Conservation (phyloP, 2,113 vertebrate genomes). For the Cathartes aura region DNA sequence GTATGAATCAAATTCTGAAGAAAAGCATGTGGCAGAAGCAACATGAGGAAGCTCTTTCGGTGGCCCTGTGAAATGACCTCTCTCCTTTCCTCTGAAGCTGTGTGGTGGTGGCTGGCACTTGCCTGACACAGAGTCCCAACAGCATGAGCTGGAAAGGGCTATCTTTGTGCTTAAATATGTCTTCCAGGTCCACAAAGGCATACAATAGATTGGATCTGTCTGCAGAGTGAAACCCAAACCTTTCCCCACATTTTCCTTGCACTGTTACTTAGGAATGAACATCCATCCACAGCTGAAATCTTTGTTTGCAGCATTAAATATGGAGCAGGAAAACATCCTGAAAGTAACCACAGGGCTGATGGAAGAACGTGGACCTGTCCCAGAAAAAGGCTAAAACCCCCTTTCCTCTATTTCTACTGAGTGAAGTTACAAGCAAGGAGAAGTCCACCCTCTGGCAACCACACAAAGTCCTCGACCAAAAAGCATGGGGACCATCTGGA, state of each 20-base stretch:
- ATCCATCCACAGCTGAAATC: background rate
- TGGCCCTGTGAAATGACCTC: background rate
- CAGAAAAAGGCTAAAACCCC: fast-evolving
- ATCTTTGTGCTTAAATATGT: background rate
- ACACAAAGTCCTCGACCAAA: background rate
- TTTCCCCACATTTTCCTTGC: background rate
- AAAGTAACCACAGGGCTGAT: background rate
- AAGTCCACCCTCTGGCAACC: background rate
- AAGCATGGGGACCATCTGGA: background rate
- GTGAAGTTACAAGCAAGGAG: background rate
- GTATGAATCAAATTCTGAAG: background rate
- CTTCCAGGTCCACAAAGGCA: background rate
- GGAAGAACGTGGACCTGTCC: background rate
- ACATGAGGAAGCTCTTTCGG: background rate
- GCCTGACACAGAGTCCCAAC: background rate
- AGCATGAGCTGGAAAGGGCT: background rate
- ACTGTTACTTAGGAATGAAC: background rate
- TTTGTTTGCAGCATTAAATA: background rate
- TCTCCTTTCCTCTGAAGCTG: background rate
- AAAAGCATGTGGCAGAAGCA: background rate
- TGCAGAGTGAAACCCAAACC: background rate
- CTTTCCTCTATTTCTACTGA: background rate
- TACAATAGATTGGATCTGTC: background rate
- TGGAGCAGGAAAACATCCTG: background rate
- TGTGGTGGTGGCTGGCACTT: background rate